Base-by-base conservation (phyloP, 35 echinoderm and acorn worm genomes). In the Patiria miniata region DNA sequence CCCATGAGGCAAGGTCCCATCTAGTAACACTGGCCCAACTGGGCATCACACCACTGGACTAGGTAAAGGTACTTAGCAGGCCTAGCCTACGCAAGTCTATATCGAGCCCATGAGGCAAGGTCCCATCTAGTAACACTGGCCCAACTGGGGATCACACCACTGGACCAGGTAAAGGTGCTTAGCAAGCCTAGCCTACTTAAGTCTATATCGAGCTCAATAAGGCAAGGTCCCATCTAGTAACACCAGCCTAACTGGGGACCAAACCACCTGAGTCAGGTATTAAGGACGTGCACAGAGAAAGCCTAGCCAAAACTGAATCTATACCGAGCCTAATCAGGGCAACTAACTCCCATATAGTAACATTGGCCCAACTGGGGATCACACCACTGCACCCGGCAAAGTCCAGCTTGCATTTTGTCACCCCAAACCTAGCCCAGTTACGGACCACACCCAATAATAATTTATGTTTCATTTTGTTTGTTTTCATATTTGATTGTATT, bases 1-100 rank as follows among this genome's bases (percentile, higher is more conserved):
- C n/a, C n/a, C n/a, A n/a, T n/a, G 23, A 40, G 87, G 90, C 2
- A 28, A 42, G 1, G 93, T 87, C 14, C 57, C 86, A 0, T 90
- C 68, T 47, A 87, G 83, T 36, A n/a, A 26, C 18, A 60, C 56
- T 60, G 56, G 56, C 18, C 56, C 56, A 26, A 26, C 19, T 17
- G 65, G 37, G 29, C 90, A 97, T 79, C 94, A 97, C 58, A 97
- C 94, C 23, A 60, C 73, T 1, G 94, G 87, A 38, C 83, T 88
- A 51, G 29, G 9, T 39, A 52, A 81, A 34, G 92, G 92, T 94
- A 83, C 60, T 77, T 60, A n/a, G 56, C 19, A n/a, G n/a, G n/a
- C n/a, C n/a, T n/a, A n/a, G n/a, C n/a, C n/a, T n/a, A n/a, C n/a
- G n/a, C n/a, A n/a, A n/a, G n/a, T n/a, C n/a, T n/a, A n/a, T n/a